phyloP scores from a whole-genome alignment of 2,797 vertebrate species.

The Champsocephalus gunnari region DNA sequence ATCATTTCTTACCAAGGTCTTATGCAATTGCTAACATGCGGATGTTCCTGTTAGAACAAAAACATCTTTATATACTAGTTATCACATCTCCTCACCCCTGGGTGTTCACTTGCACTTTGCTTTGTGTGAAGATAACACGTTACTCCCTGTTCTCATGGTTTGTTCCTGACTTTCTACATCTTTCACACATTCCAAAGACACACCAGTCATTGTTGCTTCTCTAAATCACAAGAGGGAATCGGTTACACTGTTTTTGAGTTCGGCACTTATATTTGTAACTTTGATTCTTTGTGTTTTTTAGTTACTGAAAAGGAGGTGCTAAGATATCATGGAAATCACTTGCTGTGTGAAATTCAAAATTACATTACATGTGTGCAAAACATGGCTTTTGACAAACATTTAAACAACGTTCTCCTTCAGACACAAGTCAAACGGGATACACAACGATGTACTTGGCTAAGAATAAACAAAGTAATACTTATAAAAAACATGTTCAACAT shows the following conservation, averaged over 20 bases:
- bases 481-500: background rate
- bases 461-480: background rate
- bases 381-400: background rate
- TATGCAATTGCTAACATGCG: conserved; percentile 12
- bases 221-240: background rate
- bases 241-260: background rate
- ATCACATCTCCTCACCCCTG: background rate
- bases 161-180: background rate
- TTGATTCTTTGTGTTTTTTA: background rate
- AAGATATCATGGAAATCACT: background rate
- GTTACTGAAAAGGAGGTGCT: background rate
- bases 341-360: background rate
- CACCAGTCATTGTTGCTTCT: background rate
- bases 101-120: conserved; percentile 3
- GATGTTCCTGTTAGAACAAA: background rate
- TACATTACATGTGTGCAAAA: background rate
- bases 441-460: background rate
- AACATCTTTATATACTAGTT: background rate
- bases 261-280: background rate
- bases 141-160: background rate
- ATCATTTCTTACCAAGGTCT: conserved; percentile 32
- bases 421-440: background rate
- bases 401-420: background rate
- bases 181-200: conserved; percentile 3
- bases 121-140: background rate